Base-by-base conservation (phyloP, 2,113 vertebrate genomes). In the Cheirogaleus medius region DNA sequence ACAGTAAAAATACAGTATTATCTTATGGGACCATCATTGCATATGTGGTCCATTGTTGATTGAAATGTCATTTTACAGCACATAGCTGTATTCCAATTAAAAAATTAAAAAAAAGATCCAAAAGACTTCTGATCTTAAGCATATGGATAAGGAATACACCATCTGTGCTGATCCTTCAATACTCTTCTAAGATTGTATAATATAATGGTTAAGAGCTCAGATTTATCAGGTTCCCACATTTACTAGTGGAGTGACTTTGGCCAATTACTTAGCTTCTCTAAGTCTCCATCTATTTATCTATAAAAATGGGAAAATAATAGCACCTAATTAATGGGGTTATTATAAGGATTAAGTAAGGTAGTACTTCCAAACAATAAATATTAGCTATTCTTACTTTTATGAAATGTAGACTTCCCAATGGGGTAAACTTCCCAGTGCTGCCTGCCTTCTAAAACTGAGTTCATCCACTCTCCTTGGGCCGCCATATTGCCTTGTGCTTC, bases 251-350 rank as follows among this genome's bases (percentile, higher is more conserved):
- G 44, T 93, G 73, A 71, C 23, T 87, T 76, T 49, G 23, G 21
- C 21, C 49, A 74, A 37, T 90, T 89, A 82, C 12, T 69, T 73
- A 58, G 71, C 44, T 87, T 96, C 32, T 18, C 18, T 76, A 63
- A 39, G 68, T 74, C 52, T 94, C 42, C 42, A 44, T 88, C 85
- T 96, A 96, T 29, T 85, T 85, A 71, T 60, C 23, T 90, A 6
- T 77, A 66, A 89, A 89, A 90, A 77, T 52, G 60, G 39, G 23
- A 84, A 95, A 89, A 90, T 42, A 84, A 64, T 60, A 60, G 5
- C 9, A 27, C 12, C 56, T 93, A 44, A 18, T 6, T 63, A 88
- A 42, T 52, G 11, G 23, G 42, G 5, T 82, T 96, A 58, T 44
- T 58, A 47, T 69, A 39, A 56, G 32, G 42, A 69, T 76, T 92